phyloP scores from a whole-genome alignment of 2,888 invertebrate genomes.

The Lordiphosa fenestrarum region DNA sequence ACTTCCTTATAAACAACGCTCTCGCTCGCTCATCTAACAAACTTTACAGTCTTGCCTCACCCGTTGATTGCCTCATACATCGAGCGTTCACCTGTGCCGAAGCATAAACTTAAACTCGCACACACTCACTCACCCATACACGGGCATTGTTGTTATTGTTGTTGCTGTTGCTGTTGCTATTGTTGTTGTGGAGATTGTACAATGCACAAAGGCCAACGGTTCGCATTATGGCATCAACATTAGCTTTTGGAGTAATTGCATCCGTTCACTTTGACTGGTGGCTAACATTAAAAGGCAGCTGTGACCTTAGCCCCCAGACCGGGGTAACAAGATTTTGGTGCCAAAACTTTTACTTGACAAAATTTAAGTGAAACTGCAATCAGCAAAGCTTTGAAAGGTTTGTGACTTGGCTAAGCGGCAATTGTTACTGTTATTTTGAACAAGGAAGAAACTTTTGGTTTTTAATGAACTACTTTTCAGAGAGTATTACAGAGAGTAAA shows the following conservation, averaged over 20 bases:
- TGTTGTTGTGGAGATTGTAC: conserved; percentile 17
- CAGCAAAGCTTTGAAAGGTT: conserved; percentile 3
- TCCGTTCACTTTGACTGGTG: conserved; percentile 60
- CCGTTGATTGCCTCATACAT: conserved; percentile 8
- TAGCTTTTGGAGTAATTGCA: conserved; percentile 46
- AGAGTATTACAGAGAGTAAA: too few relatives aligned
- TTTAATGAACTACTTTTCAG: too few relatives aligned
- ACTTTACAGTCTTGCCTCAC: background rate
- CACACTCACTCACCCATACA: conserved; percentile 2
- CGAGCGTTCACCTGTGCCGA: conserved; percentile 62
- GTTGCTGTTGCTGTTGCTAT: conserved; percentile 8
- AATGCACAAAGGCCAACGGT: conserved; percentile 51
- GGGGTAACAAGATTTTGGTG: conserved; percentile 1
- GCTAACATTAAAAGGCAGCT: conserved; percentile 9
- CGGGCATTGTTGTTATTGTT: conserved; percentile 5
- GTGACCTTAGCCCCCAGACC: conserved; percentile 9
- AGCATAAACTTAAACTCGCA: conserved; percentile 47
- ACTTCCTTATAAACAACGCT: too few relatives aligned
- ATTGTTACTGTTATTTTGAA: background rate
- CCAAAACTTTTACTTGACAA: conserved; percentile 4
- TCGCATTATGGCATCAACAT: conserved; percentile 23
- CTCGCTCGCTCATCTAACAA: too few relatives aligned
- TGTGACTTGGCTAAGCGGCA: conserved; percentile 5
- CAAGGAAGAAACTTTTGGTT: too few relatives aligned
- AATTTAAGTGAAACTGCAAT: background rate